Evolutionary conservation across 2,113 vertebrate species (phyloP).

Genomic region (Albula goreensis): DNA sequence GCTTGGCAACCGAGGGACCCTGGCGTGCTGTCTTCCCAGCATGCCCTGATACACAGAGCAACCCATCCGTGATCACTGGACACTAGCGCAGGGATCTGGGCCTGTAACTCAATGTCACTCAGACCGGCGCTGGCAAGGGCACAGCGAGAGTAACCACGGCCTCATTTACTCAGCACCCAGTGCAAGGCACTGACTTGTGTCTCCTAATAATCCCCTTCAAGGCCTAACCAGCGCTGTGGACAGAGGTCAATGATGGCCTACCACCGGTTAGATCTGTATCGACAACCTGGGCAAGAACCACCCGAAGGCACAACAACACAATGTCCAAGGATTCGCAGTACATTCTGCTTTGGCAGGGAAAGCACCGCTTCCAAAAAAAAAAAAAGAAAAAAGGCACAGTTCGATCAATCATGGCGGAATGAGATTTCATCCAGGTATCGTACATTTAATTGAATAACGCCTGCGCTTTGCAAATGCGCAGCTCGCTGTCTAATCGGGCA

Average conservation of each 20-base stretch:
- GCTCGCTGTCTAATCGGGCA: slow-evolving; percentile 38
- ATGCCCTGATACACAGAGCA: not conserved
- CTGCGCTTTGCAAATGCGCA: slow-evolving; percentile 30
- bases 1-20: not conserved
- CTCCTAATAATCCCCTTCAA: not conserved
- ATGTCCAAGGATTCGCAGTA: not conserved
- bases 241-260: not conserved
- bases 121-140: slow-evolving; percentile 45
- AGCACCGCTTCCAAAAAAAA: not conserved
- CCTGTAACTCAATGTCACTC: not conserved
- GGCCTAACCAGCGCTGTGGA: not conserved
- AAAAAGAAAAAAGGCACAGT: not conserved
- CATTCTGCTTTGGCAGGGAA: not conserved
- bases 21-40: not conserved
- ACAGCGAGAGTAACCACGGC: slow-evolving; percentile 31
- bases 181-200: not conserved
- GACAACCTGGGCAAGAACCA: not conserved
- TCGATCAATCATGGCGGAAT: not conserved
- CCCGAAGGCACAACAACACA: not conserved
- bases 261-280: not conserved
- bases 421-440: not conserved
- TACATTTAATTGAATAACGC: not conserved
- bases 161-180: slow-evolving; percentile 42
- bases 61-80: slow-evolving; percentile 8
- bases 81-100: not conserved